Evolutionary conservation across 2,888 invertebrate species (phyloP), one percentile per base, ranked within the genome.

Genomic region (Pasiphila rectangulata): DNA sequence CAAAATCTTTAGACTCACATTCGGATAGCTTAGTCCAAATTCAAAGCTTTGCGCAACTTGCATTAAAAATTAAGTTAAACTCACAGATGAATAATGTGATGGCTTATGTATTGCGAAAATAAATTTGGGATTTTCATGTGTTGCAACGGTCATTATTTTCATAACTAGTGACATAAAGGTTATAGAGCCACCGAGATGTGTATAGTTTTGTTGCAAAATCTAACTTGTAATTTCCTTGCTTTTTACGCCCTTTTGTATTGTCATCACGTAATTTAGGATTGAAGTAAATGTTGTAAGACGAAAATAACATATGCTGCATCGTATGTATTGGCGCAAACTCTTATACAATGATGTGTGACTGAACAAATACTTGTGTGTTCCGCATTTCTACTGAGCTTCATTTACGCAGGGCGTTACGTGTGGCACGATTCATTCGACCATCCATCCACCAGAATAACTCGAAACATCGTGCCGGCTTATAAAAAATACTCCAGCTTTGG

Each of bases 341-440:
- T 87, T 87, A 87, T 86, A 87, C 87, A 88, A 88, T 87, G 78
- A 81, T 84, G 85, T 82, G n/a, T 78, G 77, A 82, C 85, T 79
- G 80, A 83, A 85, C 85, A 83, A 86, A 86, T 82, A 83, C 80
- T 78, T 79, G 69, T 85, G 81, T 85, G 86, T 88, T 87, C 87
- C 87, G 87, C 87, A 84, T 88, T 87, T 87, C 87, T 87, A 87
- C 79, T 67, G 72, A 81, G 80, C 80, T 78, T 82, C 84, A 81
- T 84, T 83, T 82, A 79, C 82, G 77, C 78, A 76, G 77, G 73
- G 72, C 69, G 74, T 83, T 78, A 79, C 83, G 79, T 79, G 68
- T 66, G 49, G 54, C 64, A 61, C 67, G 67, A 68, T 63, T 67
- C 69, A 69, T 55, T 69, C 68, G 59, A 69, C 60, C 67, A 54